Base-by-base conservation (phyloP, 2,113 vertebrate species). In the Triplophysa siluroides region DNA sequence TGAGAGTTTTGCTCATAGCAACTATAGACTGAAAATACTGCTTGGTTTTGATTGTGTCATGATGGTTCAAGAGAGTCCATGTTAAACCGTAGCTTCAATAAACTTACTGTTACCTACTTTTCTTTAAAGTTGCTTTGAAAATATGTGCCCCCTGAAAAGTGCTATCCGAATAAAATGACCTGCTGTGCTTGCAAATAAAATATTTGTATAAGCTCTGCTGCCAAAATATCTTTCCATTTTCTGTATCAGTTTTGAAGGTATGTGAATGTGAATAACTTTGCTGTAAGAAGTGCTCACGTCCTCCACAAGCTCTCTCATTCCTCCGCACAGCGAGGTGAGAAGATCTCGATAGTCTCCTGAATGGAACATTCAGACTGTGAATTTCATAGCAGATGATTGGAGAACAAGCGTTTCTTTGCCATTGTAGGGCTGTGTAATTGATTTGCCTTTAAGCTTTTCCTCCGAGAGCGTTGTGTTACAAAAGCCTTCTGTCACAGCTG, bases 391-490 rank as follows among this genome's bases (percentile, higher is more conserved):
- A 47, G 62, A 76, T 43, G 62, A 64, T 65, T 52, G 12, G 11
- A 52, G 23, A 21, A 38, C 43, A 63, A 60, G 58, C 43, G 43
- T 76, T 76, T 76, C 74, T 65, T 64, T 65, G n/a, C 74, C 29
- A 29, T 26, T 76, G 45, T 76, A 23, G 45, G 74, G 45, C 74
- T 61, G 26, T 76, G 74, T 76, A 76, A 76, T 76, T 76, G 74
- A 76, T 52, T 76, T 76, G 61, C 24, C 74, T 65, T 76, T 52
- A 52, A 76, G 24, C 23, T 23, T 65, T 65, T 23, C 62, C 60
- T 54, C 60, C 10, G 61, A 76, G 61, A 64, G 72, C 58, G 43
- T 76, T 29, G 24, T 54, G 74, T 76, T 65, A 65, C 45, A 65
- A 76, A 73, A 76, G 9, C 45, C 24, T 33, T 76, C 16, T 76